phyloP scores from a whole-genome alignment of 2,797 vertebrate species.

The Helarctos malayanus region DNA sequence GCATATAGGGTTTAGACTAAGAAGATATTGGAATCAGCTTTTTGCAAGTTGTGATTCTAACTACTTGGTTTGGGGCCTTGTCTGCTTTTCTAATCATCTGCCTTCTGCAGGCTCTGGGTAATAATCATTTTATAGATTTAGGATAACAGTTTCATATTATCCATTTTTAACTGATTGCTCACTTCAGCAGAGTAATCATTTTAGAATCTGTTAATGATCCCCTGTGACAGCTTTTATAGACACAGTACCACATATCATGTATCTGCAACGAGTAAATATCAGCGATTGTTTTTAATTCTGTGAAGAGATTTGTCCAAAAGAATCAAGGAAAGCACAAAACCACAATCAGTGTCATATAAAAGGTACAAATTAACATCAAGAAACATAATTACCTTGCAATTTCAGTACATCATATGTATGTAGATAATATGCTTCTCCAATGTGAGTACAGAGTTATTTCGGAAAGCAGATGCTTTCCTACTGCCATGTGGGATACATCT shows the following conservation, averaged over 20 bases:
- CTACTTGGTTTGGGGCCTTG: not conserved
- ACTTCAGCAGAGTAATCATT: constrained; percentile 82
- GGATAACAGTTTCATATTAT: constrained; percentile 72
- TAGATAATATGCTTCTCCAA: constrained; percentile 75
- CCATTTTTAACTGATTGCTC: constrained; percentile 81
- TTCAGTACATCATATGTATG: constrained; percentile 67
- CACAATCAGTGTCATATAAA: constrained; percentile 79
- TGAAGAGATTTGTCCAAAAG: constrained; percentile 77
- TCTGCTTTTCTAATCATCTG: constrained; percentile 66
- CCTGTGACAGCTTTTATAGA: constrained; percentile 68
- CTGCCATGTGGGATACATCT: constrained; percentile 71
- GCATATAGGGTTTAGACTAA: not conserved
- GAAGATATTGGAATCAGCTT: not conserved
- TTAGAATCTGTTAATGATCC: constrained; percentile 81
- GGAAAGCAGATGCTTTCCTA: constrained; percentile 83
- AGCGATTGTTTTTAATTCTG: constrained; percentile 53
- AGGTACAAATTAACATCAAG: constrained; percentile 82
- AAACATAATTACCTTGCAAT: constrained; percentile 83
- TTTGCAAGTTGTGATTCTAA: not conserved
- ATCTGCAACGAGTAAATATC: constrained; percentile 42
- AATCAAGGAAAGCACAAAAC: constrained; percentile 82
- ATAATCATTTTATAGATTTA: constrained; percentile 81
- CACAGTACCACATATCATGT: not conserved
- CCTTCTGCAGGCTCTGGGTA: constrained; percentile 70
- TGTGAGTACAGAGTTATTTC: constrained; percentile 72